phyloP scores from a whole-genome alignment of 1,140 invertebrate genomes.

The Leptestheria dahalacensis region DNA sequence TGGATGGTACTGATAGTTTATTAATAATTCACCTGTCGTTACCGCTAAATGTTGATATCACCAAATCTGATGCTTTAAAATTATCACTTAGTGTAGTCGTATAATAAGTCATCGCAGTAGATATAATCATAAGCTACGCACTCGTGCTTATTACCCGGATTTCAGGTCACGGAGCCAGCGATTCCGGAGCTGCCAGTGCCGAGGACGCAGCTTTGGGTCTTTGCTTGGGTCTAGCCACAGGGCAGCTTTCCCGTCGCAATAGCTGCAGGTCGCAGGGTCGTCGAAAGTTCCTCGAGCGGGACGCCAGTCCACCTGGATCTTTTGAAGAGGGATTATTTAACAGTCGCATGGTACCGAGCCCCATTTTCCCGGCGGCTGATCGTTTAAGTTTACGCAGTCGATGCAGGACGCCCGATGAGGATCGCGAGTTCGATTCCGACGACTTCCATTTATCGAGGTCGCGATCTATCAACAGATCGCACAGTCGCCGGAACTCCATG shows the following conservation, averaged over 20 bases:
- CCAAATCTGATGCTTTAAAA: too few relatives aligned
- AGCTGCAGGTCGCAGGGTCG: constrained; percentile 1
- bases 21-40: too few relatives aligned
- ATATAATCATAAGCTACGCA: too few relatives aligned
- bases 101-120: too few relatives aligned
- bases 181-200: background rate
- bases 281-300: background rate
- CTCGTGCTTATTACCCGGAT: too few relatives aligned
- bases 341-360: background rate
- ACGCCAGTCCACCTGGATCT: constrained; percentile 5
- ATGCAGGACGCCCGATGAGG: constrained; percentile 3
- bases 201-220: constrained; percentile 6
- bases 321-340: background rate
- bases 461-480: background rate
- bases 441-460: constrained; percentile 1
- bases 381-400: background rate
- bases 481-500: constrained; percentile 1
- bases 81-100: too few relatives aligned
- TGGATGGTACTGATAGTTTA: constrained; percentile 1
- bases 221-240: constrained; percentile 2
- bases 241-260: background rate
- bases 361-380: background rate
- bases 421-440: constrained; percentile 10
- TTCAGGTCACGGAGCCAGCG: background rate
- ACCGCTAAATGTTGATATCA: too few relatives aligned